Conservation (phyloP, 2,888 invertebrate genomes). For the Drosophila suboccidentalis region DNA sequence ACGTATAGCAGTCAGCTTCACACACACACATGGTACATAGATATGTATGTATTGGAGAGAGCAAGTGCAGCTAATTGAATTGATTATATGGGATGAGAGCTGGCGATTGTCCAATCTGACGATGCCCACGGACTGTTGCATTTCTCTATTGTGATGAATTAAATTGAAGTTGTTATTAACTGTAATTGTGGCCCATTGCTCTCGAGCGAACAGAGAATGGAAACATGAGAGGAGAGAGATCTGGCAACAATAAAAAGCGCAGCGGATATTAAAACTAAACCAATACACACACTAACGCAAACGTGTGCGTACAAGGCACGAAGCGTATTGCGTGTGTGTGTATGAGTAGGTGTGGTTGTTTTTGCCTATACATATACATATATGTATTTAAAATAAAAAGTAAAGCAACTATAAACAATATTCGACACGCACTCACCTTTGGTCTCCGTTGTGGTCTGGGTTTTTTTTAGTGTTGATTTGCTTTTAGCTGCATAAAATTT, state of each 20-base stretch:
- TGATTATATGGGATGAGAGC: slow-evolving; percentile 52
- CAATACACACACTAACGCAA: slow-evolving; percentile 27
- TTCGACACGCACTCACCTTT: slow-evolving; percentile 76
- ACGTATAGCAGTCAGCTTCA: slow-evolving; percentile 40
- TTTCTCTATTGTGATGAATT: slow-evolving; percentile 59
- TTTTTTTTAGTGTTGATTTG: slow-evolving; percentile 43
- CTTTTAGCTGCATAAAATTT: slow-evolving; percentile 62
- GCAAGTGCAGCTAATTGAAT: slow-evolving; percentile 72
- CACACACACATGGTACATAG: slow-evolving; percentile 9
- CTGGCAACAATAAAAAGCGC: slow-evolving; percentile 47
- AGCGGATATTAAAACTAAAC: slow-evolving; percentile 42
- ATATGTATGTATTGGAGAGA: slow-evolving; percentile 16
- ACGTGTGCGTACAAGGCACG: slow-evolving; percentile 34
- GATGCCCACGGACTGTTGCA: slow-evolving; percentile 37
- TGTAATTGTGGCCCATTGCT: slow-evolving; percentile 59
- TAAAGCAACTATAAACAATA: slow-evolving; percentile 64
- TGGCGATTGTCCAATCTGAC: slow-evolving; percentile 48
- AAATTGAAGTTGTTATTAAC: slow-evolving; percentile 76
- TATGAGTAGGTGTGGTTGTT: slow-evolving; percentile 34
- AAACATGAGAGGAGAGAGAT: slow-evolving; percentile 21
- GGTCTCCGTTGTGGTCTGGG: slow-evolving; percentile 37
- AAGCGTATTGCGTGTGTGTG: slow-evolving; percentile 27
- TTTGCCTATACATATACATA: neutral
- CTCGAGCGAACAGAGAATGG: neutral
- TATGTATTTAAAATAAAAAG: slow-evolving; percentile 6